Conservation (phyloP, 2,797 vertebrate species). For the Sternotherus odoratus region DNA sequence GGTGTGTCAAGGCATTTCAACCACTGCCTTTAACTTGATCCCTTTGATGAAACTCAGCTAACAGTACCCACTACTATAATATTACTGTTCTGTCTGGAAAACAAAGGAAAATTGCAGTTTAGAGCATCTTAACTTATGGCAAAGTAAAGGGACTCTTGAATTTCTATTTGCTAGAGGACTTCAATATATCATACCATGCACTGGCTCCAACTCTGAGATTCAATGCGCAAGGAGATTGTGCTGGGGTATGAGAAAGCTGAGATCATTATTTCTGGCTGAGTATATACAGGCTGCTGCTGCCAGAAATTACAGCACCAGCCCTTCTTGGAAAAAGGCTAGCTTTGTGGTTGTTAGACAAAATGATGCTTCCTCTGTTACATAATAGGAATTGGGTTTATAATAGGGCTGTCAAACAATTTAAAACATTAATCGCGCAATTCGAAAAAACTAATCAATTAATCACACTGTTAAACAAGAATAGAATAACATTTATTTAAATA, state of each 20-base stretch:
- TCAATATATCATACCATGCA: slow-evolving; percentile 53
- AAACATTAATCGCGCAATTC: too few relatives aligned
- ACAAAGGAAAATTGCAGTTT: slow-evolving; percentile 23
- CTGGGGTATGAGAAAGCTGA: slow-evolving; percentile 50
- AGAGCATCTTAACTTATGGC: slow-evolving; percentile 9
- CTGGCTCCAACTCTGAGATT: slow-evolving; percentile 41
- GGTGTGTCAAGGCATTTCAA: not conserved
- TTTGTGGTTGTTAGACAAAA: slow-evolving; percentile 35
- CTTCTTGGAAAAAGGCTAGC: slow-evolving; percentile 32
- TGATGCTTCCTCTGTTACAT: slow-evolving; percentile 39
- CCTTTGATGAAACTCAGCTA: slow-evolving; percentile 10
- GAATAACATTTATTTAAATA: too few relatives aligned
- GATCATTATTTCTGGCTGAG: slow-evolving; percentile 61
- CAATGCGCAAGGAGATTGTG: slow-evolving; percentile 49
- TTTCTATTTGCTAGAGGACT: slow-evolving; percentile 49
- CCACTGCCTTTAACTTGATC: not conserved
- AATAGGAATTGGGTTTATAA: slow-evolving; percentile 9
- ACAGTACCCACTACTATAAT: not conserved
- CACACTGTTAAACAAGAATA: too few relatives aligned
- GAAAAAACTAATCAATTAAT: too few relatives aligned
- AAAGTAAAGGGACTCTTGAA: slow-evolving; percentile 16
- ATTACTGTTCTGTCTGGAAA: slow-evolving; percentile 6
- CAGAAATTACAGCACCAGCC: slow-evolving; percentile 55
- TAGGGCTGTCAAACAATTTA: too few relatives aligned
- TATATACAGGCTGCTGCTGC: slow-evolving; percentile 54